Percentiles rank a stretch among this genome's conserved stretches.
phyloP scores from a whole-genome alignment of 2,113 vertebrate species.

The Coptodon rendalli region DNA sequence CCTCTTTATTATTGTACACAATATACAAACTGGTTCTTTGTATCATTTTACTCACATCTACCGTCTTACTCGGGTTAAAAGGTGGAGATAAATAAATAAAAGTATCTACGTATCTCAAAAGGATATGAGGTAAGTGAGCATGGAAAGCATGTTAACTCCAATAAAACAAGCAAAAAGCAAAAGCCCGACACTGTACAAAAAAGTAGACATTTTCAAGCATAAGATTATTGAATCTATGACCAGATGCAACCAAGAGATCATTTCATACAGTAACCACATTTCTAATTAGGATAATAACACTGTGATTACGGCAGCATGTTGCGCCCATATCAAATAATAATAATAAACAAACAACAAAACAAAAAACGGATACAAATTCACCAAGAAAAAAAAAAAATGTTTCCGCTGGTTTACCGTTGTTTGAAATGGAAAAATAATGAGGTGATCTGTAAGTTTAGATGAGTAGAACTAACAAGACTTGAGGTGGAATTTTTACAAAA shows the following conservation, averaged over 20 bases:
- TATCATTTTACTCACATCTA: conserved; percentile 79
- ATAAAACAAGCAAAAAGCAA: conserved; percentile 50
- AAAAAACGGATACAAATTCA: neutral
- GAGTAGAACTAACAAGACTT: conserved; percentile 78
- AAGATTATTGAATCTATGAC: conserved; percentile 50
- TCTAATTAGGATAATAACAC: conserved; percentile 60
- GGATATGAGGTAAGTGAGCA: conserved; percentile 83
- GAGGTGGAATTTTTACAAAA: conserved; percentile 50
- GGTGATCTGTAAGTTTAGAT: conserved; percentile 60
- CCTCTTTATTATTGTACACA: conserved; percentile 85
- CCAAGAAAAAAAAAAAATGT: neutral
- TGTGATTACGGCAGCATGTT: conserved; percentile 69
- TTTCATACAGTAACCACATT: conserved; percentile 80
- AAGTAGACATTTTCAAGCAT: conserved; percentile 50
- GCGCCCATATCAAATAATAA: conserved; percentile 59
- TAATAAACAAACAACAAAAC: conserved; percentile 27
- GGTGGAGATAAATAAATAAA: conserved; percentile 84
- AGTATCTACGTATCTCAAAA: conserved; percentile 73
- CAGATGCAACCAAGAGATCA: conserved; percentile 17
- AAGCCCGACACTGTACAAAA: conserved; percentile 59
- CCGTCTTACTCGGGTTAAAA: conserved; percentile 83
- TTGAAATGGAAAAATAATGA: conserved; percentile 78
- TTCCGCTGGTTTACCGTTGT: conserved; percentile 75
- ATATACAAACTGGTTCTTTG: conserved; percentile 93
- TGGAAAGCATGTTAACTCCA: conserved; percentile 67